These are phyloP conservation scores for Sceloporus tristichus DNA, from an alignment of 2,113 vertebrate species.

Conservation along the genomic window DNA sequence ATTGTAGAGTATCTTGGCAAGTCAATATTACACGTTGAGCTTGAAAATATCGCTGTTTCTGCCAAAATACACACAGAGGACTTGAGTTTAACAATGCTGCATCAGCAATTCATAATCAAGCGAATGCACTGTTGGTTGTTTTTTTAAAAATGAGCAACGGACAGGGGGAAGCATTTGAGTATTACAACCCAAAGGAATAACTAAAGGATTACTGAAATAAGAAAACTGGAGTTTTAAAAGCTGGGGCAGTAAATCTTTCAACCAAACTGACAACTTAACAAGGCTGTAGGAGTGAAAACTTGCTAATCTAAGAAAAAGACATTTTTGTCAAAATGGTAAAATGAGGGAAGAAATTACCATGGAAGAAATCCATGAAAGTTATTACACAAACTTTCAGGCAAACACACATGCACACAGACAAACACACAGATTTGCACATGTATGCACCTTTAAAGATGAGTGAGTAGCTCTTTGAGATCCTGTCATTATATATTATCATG, in stretches of 20 bases:
- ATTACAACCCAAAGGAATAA: constrained; percentile 49
- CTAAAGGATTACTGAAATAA: constrained; percentile 44
- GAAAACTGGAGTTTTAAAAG: constrained; percentile 8
- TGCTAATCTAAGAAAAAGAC: background rate
- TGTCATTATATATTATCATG: no score
- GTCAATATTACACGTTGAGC: constrained; percentile 27
- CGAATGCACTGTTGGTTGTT: constrained; percentile 61
- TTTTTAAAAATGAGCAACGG: constrained; percentile 49
- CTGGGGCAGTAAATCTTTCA: constrained; percentile 40
- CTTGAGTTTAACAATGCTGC: constrained; percentile 60
- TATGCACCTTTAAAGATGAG: background rate
- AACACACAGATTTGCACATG: background rate
- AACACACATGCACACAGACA: background rate
- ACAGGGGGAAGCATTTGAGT: background rate
- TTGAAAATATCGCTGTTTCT: constrained; percentile 52
- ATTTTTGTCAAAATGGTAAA: constrained; percentile 28
- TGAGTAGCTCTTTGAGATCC: background rate
- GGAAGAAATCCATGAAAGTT: constrained; percentile 57
- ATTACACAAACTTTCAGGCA: constrained; percentile 47
- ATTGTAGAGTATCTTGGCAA: constrained; percentile 58
- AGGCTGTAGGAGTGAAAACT: background rate
- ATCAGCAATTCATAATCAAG: constrained; percentile 63
- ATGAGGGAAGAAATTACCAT: constrained; percentile 43
- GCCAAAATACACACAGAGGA: constrained; percentile 64
- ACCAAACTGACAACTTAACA: background rate